Evolutionary conservation across 2,113 vertebrate genomes (phyloP).

Genomic region (Chrysochloris asiatica): DNA sequence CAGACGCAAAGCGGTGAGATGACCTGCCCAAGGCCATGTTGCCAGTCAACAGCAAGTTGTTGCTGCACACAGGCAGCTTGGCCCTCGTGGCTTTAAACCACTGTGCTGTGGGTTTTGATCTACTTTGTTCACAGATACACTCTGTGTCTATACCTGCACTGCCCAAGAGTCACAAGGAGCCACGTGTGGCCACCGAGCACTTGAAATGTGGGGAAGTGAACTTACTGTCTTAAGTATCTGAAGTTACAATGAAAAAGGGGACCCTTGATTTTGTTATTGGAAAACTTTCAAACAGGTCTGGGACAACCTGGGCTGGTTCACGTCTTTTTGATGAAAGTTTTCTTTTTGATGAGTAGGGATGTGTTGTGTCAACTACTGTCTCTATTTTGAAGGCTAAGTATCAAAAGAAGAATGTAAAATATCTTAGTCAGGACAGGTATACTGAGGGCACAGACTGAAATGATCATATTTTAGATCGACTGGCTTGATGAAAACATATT

Average conservation of each 20-base stretch:
- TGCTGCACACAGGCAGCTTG: no score
- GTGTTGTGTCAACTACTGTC: not conserved
- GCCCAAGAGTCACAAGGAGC: not conserved
- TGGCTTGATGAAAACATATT: not conserved
- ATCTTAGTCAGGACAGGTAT: not conserved
- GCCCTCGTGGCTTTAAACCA: no score
- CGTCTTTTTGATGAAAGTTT: not conserved
- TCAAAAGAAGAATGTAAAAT: not conserved
- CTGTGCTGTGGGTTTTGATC: not conserved
- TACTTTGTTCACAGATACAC: no score
- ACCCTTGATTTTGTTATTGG: not conserved
- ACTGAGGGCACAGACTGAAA: not conserved
- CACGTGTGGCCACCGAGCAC: not conserved
- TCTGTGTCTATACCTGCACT: not conserved
- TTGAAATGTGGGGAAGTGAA: not conserved
- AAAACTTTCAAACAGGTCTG: not conserved
- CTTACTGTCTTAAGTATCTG: not conserved
- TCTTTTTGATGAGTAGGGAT: not conserved
- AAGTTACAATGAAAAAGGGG: not conserved
- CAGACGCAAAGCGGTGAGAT: not conserved
- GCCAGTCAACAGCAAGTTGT: accelerated
- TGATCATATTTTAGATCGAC: not conserved
- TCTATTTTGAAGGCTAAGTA: not conserved
- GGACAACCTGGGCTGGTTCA: not conserved
- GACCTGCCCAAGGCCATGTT: not conserved